phyloP scores from a whole-genome alignment of 92 coral and sea anemone genomes.

The Phenganax subtilis region DNA sequence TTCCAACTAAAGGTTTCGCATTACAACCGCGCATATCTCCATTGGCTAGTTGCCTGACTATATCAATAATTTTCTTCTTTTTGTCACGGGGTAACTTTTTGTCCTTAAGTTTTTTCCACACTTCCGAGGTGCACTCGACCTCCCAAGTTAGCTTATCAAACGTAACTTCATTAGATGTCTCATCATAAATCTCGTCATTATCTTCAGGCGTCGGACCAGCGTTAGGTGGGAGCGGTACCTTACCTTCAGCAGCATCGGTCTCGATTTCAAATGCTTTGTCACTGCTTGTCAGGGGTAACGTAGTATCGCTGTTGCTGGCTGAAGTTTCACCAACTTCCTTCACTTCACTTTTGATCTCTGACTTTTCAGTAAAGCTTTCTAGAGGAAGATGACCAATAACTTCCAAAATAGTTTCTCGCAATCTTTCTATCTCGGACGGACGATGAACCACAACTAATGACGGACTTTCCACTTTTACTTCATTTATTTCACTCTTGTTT shows the following conservation, averaged over 20 bases:
- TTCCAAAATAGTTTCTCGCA: not conserved
- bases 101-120: slow-evolving; percentile 13
- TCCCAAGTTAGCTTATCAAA: slow-evolving; percentile 16
- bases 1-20: slow-evolving; percentile 18
- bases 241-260: not conserved
- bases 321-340: slow-evolving; percentile 1
- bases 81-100: slow-evolving; percentile 13
- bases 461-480: not conserved
- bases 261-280: not conserved
- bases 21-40: slow-evolving; percentile 2
- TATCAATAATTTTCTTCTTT: slow-evolving; percentile 3
- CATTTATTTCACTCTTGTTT: not conserved
- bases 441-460: not conserved
- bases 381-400: not conserved
- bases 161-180: not conserved
- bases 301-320: not conserved
- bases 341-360: not conserved
- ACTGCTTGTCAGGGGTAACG: not conserved
- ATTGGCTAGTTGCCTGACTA: slow-evolving; percentile 7
- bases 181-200: not conserved
- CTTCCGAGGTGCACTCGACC: slow-evolving; percentile 15
- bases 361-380: not conserved
- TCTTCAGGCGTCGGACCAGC: not conserved
- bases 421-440: not conserved
- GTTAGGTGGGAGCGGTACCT: not conserved